phyloP scores from a whole-genome alignment of 1,140 invertebrate genomes.

The Drosophila dunni region DNA sequence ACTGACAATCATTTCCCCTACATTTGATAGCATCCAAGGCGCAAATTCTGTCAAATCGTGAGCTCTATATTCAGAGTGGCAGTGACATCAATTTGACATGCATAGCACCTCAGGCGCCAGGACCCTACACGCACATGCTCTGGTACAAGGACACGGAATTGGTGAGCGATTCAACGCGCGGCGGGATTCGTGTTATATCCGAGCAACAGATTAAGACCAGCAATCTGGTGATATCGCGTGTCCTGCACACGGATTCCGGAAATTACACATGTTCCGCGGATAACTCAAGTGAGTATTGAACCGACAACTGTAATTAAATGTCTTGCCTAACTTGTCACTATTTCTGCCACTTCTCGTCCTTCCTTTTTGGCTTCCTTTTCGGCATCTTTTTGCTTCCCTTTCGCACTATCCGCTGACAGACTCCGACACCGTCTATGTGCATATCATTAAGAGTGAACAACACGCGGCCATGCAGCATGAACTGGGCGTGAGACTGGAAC shows the following conservation, averaged over 20 bases:
- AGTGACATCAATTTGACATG: slow-evolving; percentile 96
- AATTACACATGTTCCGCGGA: slow-evolving; percentile 94
- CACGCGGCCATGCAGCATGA: slow-evolving; percentile 88
- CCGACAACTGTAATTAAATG: slow-evolving; percentile 14
- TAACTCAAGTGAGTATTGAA: slow-evolving; percentile 86
- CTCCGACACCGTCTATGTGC: slow-evolving; percentile 86
- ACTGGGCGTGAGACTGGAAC: slow-evolving; percentile 62
- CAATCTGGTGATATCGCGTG: slow-evolving; percentile 91
- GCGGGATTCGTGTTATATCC: slow-evolving; percentile 93
- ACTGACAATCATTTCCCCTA: slow-evolving; percentile 28
- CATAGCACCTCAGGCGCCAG: slow-evolving; percentile 92
- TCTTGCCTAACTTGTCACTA: slow-evolving; percentile 4
- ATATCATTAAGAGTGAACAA: slow-evolving; percentile 87
- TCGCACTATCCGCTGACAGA: slow-evolving; percentile 63
- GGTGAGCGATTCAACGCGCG: slow-evolving; percentile 94
- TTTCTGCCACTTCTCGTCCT: background rate
- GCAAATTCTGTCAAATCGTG: slow-evolving; percentile 93
- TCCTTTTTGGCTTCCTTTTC: too few relatives aligned
- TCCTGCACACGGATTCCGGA: slow-evolving; percentile 91
- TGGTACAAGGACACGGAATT: slow-evolving; percentile 95
- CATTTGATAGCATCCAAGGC: slow-evolving; percentile 92
- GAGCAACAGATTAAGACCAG: slow-evolving; percentile 94
- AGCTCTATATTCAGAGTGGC: slow-evolving; percentile 94
- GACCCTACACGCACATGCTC: slow-evolving; percentile 95
- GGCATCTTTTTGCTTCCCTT: background rate